Evolutionary conservation across 2,113 vertebrate species (phyloP).

Genomic region (Megaceryle torquata): DNA sequence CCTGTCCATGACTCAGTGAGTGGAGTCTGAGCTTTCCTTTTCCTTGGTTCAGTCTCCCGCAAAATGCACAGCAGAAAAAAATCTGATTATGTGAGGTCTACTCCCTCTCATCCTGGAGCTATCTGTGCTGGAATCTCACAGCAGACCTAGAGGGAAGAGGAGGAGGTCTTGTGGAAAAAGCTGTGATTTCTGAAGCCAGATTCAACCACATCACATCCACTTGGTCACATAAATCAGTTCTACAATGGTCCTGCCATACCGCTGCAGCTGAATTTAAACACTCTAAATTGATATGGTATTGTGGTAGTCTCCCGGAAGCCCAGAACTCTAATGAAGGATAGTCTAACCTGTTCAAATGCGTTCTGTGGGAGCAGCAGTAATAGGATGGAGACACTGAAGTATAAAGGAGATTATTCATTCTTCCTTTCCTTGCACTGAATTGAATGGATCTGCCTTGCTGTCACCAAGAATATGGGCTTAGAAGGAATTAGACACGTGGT

Average conservation of each 20-base stretch:
- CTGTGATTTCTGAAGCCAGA: not conserved
- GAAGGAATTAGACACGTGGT: not conserved
- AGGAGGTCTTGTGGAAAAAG: not conserved
- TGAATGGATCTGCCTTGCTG: not conserved
- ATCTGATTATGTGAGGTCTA: not conserved
- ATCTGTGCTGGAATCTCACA: not conserved
- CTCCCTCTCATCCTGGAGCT: not conserved
- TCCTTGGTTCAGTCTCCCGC: not conserved
- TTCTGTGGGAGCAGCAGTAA: not conserved
- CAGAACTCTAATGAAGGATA: not conserved
- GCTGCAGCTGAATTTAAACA: not conserved
- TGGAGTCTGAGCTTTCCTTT: not conserved
- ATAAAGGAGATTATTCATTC: not conserved
- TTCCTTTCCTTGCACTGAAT: not conserved
- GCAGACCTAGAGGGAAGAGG: not conserved
- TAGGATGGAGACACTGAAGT: not conserved
- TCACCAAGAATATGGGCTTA: not conserved
- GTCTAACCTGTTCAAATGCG: not conserved
- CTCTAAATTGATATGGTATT: not conserved
- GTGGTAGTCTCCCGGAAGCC: not conserved
- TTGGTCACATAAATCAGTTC: constrained; percentile 13
- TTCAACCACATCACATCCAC: not conserved
- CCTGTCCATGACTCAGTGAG: not conserved
- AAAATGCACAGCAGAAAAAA: not conserved
- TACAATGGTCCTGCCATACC: not conserved